Conservation (phyloP, 2,888 invertebrate genomes). For the Ennomos quercinarius region DNA sequence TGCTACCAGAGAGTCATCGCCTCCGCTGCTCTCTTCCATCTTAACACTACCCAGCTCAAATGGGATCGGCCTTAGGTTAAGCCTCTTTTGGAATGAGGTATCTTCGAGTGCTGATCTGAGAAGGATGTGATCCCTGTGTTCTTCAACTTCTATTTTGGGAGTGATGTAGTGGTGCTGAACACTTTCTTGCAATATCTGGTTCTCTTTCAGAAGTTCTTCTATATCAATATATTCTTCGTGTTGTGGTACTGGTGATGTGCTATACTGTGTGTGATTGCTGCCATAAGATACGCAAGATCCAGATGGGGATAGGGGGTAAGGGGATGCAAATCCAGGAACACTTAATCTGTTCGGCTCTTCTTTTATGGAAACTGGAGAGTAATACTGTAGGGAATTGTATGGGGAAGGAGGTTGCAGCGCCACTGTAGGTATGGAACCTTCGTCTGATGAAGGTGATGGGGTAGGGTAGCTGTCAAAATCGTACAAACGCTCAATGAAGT, state of each 20-base stretch:
- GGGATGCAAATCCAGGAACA: slow-evolving; percentile 79
- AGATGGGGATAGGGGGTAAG: slow-evolving; percentile 85
- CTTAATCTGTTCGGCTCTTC: slow-evolving; percentile 83
- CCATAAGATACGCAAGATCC: slow-evolving; percentile 84
- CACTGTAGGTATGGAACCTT: slow-evolving; percentile 84
- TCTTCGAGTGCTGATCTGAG: slow-evolving; percentile 93
- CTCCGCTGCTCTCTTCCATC: slow-evolving; percentile 89
- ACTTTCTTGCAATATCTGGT: slow-evolving; percentile 81
- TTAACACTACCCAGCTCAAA: slow-evolving; percentile 86
- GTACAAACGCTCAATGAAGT: slow-evolving; percentile 79
- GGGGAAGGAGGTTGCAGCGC: slow-evolving; percentile 85
- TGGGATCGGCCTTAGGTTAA: slow-evolving; percentile 92
- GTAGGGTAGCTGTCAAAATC: slow-evolving; percentile 81
- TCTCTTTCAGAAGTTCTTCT: slow-evolving; percentile 85
- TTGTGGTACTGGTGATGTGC: slow-evolving; percentile 79
- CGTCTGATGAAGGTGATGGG: slow-evolving; percentile 82
- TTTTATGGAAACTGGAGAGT: slow-evolving; percentile 73
- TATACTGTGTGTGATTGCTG: slow-evolving; percentile 82
- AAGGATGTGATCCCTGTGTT: slow-evolving; percentile 89
- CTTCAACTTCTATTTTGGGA: slow-evolving; percentile 85
- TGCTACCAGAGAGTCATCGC: slow-evolving; percentile 86
- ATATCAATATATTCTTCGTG: slow-evolving; percentile 88
- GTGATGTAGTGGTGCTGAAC: slow-evolving; percentile 73
- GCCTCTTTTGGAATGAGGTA: slow-evolving; percentile 93
- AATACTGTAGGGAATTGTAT: slow-evolving; percentile 75